Evolutionary conservation across 2,888 invertebrate genomes (phyloP).

Genomic region (Augochlorella aurata): DNA sequence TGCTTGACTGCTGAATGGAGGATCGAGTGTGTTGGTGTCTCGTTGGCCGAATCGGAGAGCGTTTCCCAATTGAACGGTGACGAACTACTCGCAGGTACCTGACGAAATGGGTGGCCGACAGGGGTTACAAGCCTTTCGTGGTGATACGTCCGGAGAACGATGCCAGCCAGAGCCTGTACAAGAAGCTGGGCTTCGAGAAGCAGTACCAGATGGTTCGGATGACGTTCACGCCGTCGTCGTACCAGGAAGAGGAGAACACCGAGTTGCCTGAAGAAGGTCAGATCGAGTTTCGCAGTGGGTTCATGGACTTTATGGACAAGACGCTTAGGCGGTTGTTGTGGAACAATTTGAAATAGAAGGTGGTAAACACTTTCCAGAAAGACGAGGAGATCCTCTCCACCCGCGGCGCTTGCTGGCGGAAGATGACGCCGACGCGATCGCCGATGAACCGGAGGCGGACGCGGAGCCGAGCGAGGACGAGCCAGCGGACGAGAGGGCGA

Average conservation of each 20-base stretch:
- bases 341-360: slow-evolving; percentile 69
- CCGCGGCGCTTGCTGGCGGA: not conserved
- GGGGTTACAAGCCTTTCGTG: slow-evolving; percentile 92
- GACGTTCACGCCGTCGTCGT: slow-evolving; percentile 86
- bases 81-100: slow-evolving; percentile 77
- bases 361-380: slow-evolving; percentile 69
- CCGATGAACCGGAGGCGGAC: slow-evolving; percentile 11
- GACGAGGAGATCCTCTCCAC: slow-evolving; percentile 53
- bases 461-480: slow-evolving; percentile 53
- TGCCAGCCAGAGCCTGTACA: slow-evolving; percentile 92
- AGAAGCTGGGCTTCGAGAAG: slow-evolving; percentile 91
- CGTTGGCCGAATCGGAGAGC: too few species aligned
- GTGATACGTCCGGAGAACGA: slow-evolving; percentile 94
- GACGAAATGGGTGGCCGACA: slow-evolving; percentile 85
- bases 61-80: not conserved
- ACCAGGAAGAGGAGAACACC: slow-evolving; percentile 67
- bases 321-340: slow-evolving; percentile 67
- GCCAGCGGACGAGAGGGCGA: slow-evolving; percentile 9
- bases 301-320: too few species aligned
- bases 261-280: slow-evolving; percentile 73
- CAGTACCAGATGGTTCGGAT: slow-evolving; percentile 91
- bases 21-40: too few species aligned
- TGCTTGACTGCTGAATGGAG: too few species aligned
- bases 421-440: not conserved
- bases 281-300: slow-evolving; percentile 15